Percentiles rank a stretch among this genome's conserved stretches.
Conservation (phyloP, 2,113 vertebrate species). For the Pao palembangensis region DNA sequence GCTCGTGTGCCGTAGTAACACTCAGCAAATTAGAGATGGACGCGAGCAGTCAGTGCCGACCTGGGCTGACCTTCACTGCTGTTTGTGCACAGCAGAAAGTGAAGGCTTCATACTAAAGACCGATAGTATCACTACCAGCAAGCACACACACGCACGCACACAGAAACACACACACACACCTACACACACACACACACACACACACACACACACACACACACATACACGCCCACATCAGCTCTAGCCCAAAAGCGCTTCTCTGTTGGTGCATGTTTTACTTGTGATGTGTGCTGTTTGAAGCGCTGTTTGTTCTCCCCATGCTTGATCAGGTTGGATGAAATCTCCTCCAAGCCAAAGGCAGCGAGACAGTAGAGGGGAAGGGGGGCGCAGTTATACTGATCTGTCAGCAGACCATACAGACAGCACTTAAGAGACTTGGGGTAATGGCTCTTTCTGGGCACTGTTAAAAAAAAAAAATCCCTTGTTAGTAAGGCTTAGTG, state of each 20-base stretch:
- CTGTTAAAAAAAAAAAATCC: conserved; percentile 61
- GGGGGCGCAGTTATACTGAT: conserved; percentile 30
- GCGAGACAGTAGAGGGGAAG: conserved; percentile 21
- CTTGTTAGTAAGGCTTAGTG: conserved; percentile 65
- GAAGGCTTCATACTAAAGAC: conserved; percentile 53
- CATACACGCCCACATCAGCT: conserved; percentile 11
- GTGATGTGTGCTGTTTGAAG: conserved; percentile 50
- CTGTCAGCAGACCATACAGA: conserved; percentile 58
- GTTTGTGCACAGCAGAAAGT: conserved; percentile 33
- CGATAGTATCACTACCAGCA: conserved; percentile 45
- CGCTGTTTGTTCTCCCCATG: conserved; percentile 50
- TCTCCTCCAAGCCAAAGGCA: conserved; percentile 42
- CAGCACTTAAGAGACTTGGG: conserved; percentile 66
- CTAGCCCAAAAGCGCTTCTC: conserved; percentile 22
- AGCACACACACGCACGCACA: conserved; percentile 15
- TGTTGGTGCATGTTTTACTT: conserved; percentile 44
- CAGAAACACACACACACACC: background rate
- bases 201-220: conserved; percentile 8
- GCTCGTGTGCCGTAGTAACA: conserved; percentile 29
- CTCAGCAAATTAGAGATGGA: conserved; percentile 35
- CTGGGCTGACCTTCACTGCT: conserved; percentile 42
- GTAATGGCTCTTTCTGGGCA: conserved; percentile 58
- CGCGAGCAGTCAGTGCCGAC: conserved; percentile 41
- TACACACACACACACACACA: no score
- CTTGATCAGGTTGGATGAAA: conserved; percentile 63